phyloP scores from a whole-genome alignment of 1,140 invertebrate genomes.

The Chironomus tepperi region DNA sequence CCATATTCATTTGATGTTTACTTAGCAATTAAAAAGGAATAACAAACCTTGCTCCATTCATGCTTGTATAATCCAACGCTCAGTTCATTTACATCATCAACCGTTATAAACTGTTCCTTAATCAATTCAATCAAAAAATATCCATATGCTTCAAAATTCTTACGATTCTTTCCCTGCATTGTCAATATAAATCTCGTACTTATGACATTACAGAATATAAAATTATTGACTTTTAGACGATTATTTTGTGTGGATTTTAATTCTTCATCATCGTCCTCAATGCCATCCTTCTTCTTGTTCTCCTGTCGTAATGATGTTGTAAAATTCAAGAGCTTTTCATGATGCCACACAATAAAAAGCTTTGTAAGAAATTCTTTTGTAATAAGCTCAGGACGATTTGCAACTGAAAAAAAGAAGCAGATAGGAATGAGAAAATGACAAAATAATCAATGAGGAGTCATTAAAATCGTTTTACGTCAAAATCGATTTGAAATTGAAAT shows the following conservation, averaged over 20 bases:
- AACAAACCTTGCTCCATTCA: constrained; percentile 29
- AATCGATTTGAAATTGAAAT: too few relatives aligned
- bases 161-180: constrained; percentile 26
- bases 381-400: constrained; percentile 16
- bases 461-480: too few relatives aligned
- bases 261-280: not conserved
- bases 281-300: not conserved
- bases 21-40: not conserved
- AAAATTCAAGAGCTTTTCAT: constrained; percentile 23
- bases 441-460: not conserved
- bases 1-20: not conserved
- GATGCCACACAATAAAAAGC: constrained; percentile 22
- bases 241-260: not conserved
- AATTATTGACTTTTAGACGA: not conserved
- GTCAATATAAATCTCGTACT: constrained; percentile 30
- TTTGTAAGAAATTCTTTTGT: constrained; percentile 18
- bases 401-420: constrained; percentile 27
- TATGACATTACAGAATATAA: constrained; percentile 31
- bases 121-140: constrained; percentile 31
- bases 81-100: constrained; percentile 31
- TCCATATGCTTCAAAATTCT: constrained; percentile 29
- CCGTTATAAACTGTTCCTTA: constrained; percentile 27
- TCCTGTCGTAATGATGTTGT: not conserved
- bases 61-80: constrained; percentile 34
- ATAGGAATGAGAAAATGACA: constrained; percentile 26